phyloP scores from a whole-genome alignment of 1,140 invertebrate genomes.

The Portunus trituberculatus region DNA sequence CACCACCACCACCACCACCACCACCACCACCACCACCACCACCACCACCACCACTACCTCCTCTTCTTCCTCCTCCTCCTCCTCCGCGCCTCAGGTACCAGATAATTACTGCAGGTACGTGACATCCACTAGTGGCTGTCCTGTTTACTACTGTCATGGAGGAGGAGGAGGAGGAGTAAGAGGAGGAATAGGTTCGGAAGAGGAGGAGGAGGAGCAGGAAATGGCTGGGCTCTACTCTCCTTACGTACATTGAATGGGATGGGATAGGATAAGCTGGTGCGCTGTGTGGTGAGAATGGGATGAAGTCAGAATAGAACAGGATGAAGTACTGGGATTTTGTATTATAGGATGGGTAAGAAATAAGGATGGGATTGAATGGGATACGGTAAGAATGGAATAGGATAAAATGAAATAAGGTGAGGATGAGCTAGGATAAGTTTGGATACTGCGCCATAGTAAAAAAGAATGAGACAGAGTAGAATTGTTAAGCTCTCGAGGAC shows the following conservation, averaged over 20 bases:
- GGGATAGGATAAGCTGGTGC: background rate
- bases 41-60: background rate
- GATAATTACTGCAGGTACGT: slow-evolving; percentile 22
- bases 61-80: background rate
- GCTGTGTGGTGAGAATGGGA: background rate
- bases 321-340: no score
- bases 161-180: background rate
- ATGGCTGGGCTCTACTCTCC: background rate
- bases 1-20: background rate
- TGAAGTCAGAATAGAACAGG: background rate
- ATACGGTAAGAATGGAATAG: no score
- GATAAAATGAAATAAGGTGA: no score
- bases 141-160: background rate
- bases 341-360: no score
- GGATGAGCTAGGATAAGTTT: no score
- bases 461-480: no score
- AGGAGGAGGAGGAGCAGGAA: background rate
- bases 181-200: background rate
- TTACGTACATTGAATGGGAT: background rate
- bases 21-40: background rate
- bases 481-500: no score
- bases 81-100: background rate
- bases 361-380: no score
- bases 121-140: background rate
- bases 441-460: no score